Evolutionary conservation across 2,888 invertebrate species (phyloP).

Genomic region (Dolichomitus sp.): DNA sequence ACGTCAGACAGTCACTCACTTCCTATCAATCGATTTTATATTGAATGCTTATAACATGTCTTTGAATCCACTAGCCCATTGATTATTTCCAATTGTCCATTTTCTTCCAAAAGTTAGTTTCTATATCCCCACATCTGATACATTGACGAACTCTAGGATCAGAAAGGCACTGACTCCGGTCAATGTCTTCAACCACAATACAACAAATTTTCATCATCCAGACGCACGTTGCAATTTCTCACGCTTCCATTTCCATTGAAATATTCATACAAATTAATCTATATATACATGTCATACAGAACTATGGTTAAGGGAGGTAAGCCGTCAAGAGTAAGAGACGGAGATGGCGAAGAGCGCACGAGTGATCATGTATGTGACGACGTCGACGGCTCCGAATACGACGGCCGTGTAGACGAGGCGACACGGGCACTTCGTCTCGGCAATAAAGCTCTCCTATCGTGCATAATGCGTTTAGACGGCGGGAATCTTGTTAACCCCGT

Average conservation of each 20-base stretch:
- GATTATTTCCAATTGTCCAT: no score
- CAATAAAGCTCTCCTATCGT: conserved; percentile 65
- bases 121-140: no score
- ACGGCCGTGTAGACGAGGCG: conserved; percentile 36
- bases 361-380: conserved; percentile 23
- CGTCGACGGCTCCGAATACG: conserved; percentile 7
- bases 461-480: conserved; percentile 68
- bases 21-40: no score
- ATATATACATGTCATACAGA: not conserved
- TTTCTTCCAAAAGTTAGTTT: no score
- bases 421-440: conserved; percentile 47
- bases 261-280: conserved; percentile 57
- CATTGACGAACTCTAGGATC: no score
- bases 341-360: not conserved
- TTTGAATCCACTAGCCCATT: no score
- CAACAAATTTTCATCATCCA: not conserved
- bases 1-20: no score
- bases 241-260: conserved; percentile 30
- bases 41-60: no score
- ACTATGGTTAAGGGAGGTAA: not conserved
- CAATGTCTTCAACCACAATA: not conserved
- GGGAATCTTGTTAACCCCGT: conserved; percentile 69
- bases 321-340: not conserved
- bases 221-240: conserved; percentile 16
- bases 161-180: no score